Base-by-base conservation (phyloP, 2,797 vertebrate genomes). In the Chelidonichthys spinosus region DNA sequence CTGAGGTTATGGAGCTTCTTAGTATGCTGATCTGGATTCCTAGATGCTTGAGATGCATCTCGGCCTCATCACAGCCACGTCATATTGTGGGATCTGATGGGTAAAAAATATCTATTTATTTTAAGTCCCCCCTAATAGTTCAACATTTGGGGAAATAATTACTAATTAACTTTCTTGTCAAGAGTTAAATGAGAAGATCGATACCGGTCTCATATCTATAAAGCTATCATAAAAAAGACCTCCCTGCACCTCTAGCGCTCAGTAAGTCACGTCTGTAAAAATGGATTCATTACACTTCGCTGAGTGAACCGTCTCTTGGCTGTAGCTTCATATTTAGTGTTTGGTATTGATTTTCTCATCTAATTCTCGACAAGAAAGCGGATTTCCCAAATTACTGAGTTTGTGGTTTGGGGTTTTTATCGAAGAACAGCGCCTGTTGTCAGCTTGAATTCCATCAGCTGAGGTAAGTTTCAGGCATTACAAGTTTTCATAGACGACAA, bases 1-100 rank as follows among this genome's bases (percentile, higher is more conserved):
- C 78, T 78, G 75, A 63, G 11, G 55, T 69, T 53, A 25, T 53
- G 46, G 76, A 81, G 67, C 78, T 80, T 72, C 42, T 79, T 63
- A 67, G 75, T 74, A 68, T 70, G 83, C 87, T 75, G 81, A 81
- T 63, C 70, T 68, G 58, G 78, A 85, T 76, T 85, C 74, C 72
- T 69, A 59, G 7, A 74, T 55, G 70, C 74, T 82, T 65, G 55
- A 73, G 52, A 76, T 55, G 73, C 72, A 52, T 81, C 67, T 76
- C 52, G n/a, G 47, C 44, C 69, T 42, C 61, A 54, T 56, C 0
- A 5, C 18, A 32, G 56, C 60, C 44, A 39, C 59, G 43, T 76
- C 13, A 50, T 70, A 9, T 3, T 32, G 14, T 58, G 36, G 58
- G 67, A 72, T 58, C 54, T 60, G 33, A 62, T 69, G 60, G 46